Evolutionary conservation across 2,888 invertebrate genomes (phyloP), one percentile per base, ranked within the genome.

Genomic region (Nemoura dubitans): DNA sequence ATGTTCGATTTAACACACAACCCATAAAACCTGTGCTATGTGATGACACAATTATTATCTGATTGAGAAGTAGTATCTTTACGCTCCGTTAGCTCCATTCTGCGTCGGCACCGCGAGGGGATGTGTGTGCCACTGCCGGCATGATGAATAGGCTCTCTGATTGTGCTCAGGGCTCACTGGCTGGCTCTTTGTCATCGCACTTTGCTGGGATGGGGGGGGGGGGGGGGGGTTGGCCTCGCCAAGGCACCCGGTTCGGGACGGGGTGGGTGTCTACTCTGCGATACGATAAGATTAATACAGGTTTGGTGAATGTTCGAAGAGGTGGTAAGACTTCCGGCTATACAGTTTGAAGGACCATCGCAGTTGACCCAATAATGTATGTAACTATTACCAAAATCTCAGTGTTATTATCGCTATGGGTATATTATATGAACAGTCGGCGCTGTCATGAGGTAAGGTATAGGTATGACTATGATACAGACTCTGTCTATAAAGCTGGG

Each of bases 61-160:
- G 88, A 88, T 88, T 86, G 87, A 88, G 88, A 88, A 88, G 88
- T 88, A 88, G 88, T 88, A 88, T 88, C 88, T 88, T 88, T 86
- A 83, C 88, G 77, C 85, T 82, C 85, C 77, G 85, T 87, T 59
- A 87, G n/a, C 7, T 85, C 88, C 87, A 88, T 88, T 88, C 88
- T 88, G 80, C 26, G 85, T 85, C 30, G 28, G 10, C 26, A 84
- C 16, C 25, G 85, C 76, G 78, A 25, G 43, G 21, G 76, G 25
- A 85, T 77, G 76, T 77, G 78, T 85, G n/a, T n/a, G n/a, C n/a
- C n/a, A n/a, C n/a, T n/a, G 36, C 14, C 25, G 78, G 59, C 59
- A 43, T 76, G 85, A 88, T 87, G 87, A 87, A 87, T 88, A 87
- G 86, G 43, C 36, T 82, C 42, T 25, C 86, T 87, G 87, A 87